Evolutionary conservation across 2,888 invertebrate genomes (phyloP).

Genomic region (Pyrrhia umbra): DNA sequence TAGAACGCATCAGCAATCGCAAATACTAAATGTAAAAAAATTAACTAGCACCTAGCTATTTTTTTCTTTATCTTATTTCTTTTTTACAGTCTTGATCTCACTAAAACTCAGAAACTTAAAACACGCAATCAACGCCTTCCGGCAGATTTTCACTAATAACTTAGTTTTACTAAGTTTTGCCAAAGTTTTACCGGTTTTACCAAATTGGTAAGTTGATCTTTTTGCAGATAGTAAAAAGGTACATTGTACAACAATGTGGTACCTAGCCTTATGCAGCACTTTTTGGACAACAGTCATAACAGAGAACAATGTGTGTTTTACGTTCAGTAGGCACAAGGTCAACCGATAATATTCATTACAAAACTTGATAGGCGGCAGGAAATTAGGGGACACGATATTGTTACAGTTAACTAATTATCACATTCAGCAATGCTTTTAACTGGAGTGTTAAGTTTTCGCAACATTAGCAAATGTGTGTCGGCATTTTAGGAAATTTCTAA

Average conservation of each 20-base stretch:
- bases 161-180: too few relatives aligned
- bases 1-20: too few relatives aligned
- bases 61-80: too few relatives aligned
- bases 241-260: too few relatives aligned
- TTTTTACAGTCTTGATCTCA: not conserved
- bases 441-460: constrained; percentile 39
- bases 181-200: too few relatives aligned
- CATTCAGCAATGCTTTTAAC: constrained; percentile 42
- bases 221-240: too few relatives aligned
- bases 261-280: constrained; percentile 26
- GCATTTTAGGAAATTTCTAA: constrained; percentile 28
- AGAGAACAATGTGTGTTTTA: constrained; percentile 19
- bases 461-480: constrained; percentile 38
- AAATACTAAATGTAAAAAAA: too few relatives aligned
- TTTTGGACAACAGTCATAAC: constrained; percentile 20
- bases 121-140: too few relatives aligned
- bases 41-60: too few relatives aligned
- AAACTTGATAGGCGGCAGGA: constrained; percentile 55
- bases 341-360: constrained; percentile 55
- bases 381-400: constrained; percentile 55
- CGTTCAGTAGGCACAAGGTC: constrained; percentile 51
- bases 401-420: constrained; percentile 34
- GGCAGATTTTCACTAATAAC: too few relatives aligned
- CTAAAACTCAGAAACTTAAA: too few relatives aligned
- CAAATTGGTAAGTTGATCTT: too few relatives aligned